Conservation (phyloP, 2,797 vertebrate species). For the Melanotaenia maccullochi region DNA sequence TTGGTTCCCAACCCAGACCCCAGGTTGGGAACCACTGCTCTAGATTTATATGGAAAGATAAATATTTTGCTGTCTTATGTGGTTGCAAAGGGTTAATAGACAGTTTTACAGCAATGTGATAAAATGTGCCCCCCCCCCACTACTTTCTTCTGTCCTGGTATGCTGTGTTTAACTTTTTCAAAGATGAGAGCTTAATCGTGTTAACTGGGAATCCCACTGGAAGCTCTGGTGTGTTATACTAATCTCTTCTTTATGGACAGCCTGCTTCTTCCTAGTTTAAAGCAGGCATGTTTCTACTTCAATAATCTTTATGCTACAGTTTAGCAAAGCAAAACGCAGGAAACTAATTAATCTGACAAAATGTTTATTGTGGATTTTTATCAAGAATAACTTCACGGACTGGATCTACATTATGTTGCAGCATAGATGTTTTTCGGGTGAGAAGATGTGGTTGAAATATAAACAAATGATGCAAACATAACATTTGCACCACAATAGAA, state of each 20-base stretch:
- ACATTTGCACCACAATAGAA: neutral
- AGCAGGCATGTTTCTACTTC: slow-evolving; percentile 10
- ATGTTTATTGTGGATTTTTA: neutral
- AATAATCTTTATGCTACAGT: neutral
- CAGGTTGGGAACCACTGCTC: too few relatives aligned
- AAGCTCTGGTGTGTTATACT: too few relatives aligned
- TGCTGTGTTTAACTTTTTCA: slow-evolving; percentile 44
- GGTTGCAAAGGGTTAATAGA: too few relatives aligned
- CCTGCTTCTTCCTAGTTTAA: slow-evolving; percentile 7
- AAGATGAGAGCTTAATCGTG: slow-evolving; percentile 17
- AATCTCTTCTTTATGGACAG: neutral
- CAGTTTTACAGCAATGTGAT: too few relatives aligned
- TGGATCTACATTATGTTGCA: neutral
- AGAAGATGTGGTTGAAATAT: neutral
- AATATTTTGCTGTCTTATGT: too few relatives aligned
- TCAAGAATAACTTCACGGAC: neutral
- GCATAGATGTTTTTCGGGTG: neutral
- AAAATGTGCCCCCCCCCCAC: neutral
- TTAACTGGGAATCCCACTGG: neutral
- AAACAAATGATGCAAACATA: neutral
- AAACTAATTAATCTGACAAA: too few relatives aligned
- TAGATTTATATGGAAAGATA: too few relatives aligned
- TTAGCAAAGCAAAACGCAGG: too few relatives aligned
- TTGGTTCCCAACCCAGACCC: too few relatives aligned
- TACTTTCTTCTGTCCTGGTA: slow-evolving; percentile 7